Base-by-base conservation (phyloP, 2,888 invertebrate species). In the Idaea aversata region DNA sequence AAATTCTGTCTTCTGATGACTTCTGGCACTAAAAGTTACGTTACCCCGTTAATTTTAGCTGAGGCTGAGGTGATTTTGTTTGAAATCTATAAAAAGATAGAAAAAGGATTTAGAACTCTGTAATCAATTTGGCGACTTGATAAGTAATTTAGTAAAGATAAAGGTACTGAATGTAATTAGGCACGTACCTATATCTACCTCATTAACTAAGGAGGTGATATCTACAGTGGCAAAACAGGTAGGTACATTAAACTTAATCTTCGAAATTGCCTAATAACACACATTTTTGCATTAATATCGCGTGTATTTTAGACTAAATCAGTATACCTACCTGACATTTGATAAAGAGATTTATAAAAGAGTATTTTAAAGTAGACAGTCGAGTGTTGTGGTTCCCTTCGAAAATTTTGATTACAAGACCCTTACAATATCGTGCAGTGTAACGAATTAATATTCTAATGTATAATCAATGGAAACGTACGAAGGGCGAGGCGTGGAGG, bases 401-500 rank as follows among this genome's bases (percentile, higher is more conserved):
- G 13, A 10, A 47, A 47, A 47, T 0, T 7, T 47, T 10, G 0
- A 47, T 47, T 47, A 4, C 47, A 47, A 47, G 0, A 47, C 5
- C 7, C 36, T 36, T 0, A 47, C 7, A 47, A 47, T 59, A 34
- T 38, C 16, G 25, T 63, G 25, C 16, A 63, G 34, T 63, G 38
- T 7, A 60, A 47, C 15, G 57, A 63, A 61, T 34, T 59, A 38
- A 62, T n/a, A 35, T 15, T n/a, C 15, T 68, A 60, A 73, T 64
- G 67, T 59, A 36, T 38, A 16, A 66, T 70, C 77, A 90, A 79
- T 91, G 92, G 90, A 89, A 85, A 90, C 88, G 67, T 61, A 70
- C 79, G 69, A 70, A 72, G 82, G 87, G 87, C 83, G 86, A 87
- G 86, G 86, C 85, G 75, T 76, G 85, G 87, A 83, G 91, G 89